Base-by-base conservation (phyloP, 2,797 vertebrate genomes). In the Anisognathus igniventris region DNA sequence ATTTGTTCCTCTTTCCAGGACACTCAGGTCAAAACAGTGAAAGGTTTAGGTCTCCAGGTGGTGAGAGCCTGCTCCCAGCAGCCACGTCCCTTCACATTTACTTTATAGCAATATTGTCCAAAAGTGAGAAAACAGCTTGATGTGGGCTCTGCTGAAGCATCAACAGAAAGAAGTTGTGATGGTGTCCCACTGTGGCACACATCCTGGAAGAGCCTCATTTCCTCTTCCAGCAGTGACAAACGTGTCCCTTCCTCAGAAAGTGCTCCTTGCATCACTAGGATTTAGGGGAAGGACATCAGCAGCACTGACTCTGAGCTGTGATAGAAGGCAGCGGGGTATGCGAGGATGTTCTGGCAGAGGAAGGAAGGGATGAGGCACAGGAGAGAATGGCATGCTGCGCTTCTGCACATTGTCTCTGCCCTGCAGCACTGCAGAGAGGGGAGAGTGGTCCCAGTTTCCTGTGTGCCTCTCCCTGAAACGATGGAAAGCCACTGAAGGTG, bases 331-430 rank as follows among this genome's bases (percentile, higher is more conserved):
- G 2, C 2, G 22, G n/a, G 10, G 18, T 39, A 12, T 5, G 12
- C 0, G 1, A 57, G 42, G 64, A 35, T 22, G 45, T 27, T 61
- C 57, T 60, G 47, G 54, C 71, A 76, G 45, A 53, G 39, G 14
- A 47, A 61, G 50, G 72, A 71, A 53, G 24, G 14, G 31, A 37
- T 47, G 57, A 54, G 35, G 51, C 1, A 0, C 14, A 22, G 25
- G 35, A 79, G n/a, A 68, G 28, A 50, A 35, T 0, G 0, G 12
- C 23, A 5, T 0, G 2, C 20, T 71, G 44, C 56, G 61, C 5
- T 56, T 68, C 17, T 2, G 0, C 37, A 42, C 2, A 0, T 7
- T 25, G 27, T 21, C 22, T 39, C 30, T 78, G 62, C 50, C 39
- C 23, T 40, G 66, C 0, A 4, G 37, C 0, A 0, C 27, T 28